phyloP scores from a whole-genome alignment of 2,113 vertebrate genomes.

The Sclerurus mexicanus region DNA sequence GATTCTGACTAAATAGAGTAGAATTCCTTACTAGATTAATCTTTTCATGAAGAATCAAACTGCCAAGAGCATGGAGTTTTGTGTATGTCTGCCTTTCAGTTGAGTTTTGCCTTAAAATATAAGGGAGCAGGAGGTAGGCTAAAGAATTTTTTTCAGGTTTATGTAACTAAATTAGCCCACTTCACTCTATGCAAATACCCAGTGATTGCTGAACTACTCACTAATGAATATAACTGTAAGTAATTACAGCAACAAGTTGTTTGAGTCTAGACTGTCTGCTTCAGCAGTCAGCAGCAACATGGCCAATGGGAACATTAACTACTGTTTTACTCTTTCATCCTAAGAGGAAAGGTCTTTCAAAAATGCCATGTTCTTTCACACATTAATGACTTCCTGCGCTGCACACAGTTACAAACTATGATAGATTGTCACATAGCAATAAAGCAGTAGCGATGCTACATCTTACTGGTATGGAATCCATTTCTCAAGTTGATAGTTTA shows the following conservation, averaged over 20 bases:
- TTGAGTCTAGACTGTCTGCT: not conserved
- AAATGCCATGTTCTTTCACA: not conserved
- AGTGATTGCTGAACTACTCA: slow-evolving; percentile 10
- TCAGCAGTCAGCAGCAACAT: not conserved
- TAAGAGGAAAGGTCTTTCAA: not conserved
- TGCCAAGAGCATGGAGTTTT: not conserved
- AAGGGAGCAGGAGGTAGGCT: not conserved
- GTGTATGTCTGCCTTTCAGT: not conserved
- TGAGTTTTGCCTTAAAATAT: not conserved
- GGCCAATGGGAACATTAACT: not conserved
- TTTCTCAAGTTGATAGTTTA: not conserved
- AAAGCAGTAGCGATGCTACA: not conserved
- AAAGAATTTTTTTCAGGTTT: not conserved
- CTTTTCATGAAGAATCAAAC: not conserved
- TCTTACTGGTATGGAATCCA: not conserved
- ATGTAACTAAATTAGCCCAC: slow-evolving; percentile 31
- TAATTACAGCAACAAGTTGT: slow-evolving; percentile 1
- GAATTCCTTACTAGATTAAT: not conserved
- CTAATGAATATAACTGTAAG: slow-evolving; percentile 30
- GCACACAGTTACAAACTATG: not conserved
- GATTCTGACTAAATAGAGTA: not conserved
- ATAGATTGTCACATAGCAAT: not conserved
- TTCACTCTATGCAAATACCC: slow-evolving; percentile 22
- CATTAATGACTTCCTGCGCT: not conserved
- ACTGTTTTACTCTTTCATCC: not conserved